phyloP scores from a whole-genome alignment of 2,888 invertebrate species.

The Hemithea aestivaria region DNA sequence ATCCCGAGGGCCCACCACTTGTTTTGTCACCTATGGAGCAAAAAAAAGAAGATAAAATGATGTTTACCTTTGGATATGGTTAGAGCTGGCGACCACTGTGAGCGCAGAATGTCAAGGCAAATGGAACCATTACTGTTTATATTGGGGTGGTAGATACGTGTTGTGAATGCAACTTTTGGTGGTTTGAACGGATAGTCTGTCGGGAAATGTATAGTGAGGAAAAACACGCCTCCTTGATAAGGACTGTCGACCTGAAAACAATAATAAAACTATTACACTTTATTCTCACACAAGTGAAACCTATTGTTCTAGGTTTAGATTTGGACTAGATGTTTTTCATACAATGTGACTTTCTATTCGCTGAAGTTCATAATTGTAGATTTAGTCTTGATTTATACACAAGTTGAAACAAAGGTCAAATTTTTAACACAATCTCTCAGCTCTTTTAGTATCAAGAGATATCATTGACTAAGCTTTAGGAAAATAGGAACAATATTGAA shows the following conservation, averaged over 20 bases:
- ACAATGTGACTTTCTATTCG: too few relatives aligned
- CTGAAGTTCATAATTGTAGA: too few relatives aligned
- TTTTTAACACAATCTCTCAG: too few relatives aligned
- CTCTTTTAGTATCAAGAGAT: too few relatives aligned
- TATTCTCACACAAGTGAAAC: not conserved
- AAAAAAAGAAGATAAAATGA: conserved; percentile 9
- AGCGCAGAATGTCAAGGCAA: conserved; percentile 99
- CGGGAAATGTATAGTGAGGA: conserved; percentile 99
- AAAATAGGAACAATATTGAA: too few relatives aligned
- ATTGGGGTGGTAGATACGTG: conserved; percentile 99
- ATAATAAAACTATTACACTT: conserved; percentile 17
- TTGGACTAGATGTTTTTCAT: too few relatives aligned
- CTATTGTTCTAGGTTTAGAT: too few relatives aligned
- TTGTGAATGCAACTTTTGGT: conserved; percentile 99
- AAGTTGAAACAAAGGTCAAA: too few relatives aligned
- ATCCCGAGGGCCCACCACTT: too few relatives aligned
- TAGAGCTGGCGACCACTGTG: conserved; percentile 99
- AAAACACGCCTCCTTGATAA: conserved; percentile 99
- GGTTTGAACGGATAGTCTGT: conserved; percentile 99
- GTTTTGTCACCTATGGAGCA: too few relatives aligned
- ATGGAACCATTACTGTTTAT: conserved; percentile 99
- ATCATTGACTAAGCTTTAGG: too few relatives aligned
- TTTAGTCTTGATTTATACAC: too few relatives aligned
- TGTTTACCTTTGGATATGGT: conserved; percentile 98
- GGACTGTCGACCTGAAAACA: conserved; percentile 96